Evolutionary conservation across 2,888 invertebrate genomes (phyloP), one percentile per base, ranked within the genome.

Genomic region (Euclidia mi): DNA sequence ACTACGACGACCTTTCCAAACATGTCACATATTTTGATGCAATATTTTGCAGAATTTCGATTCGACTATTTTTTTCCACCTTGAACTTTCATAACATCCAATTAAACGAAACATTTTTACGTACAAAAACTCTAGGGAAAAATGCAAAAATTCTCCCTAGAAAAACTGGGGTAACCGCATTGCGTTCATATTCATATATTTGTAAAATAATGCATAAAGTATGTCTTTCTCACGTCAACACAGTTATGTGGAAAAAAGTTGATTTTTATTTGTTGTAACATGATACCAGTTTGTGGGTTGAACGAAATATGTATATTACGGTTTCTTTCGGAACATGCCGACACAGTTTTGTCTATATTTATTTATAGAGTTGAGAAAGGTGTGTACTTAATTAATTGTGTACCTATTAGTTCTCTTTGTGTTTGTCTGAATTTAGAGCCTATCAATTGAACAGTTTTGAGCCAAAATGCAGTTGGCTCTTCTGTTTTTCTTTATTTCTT

Each of bases 111-210:
- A 15, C 12, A 35, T 15, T 35, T 15, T 15, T 14, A 6, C 34
- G 14, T 12, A 15, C 0, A 35, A 6, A 25, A 6, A 6, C 7
- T 25, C 20, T 25, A 35, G 15, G 29, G 2, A 32, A 17, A 20
- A 18, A 17, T 20, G 11, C 40, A 20, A 11, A 7, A 20, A 20
- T 11, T 12, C 20, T 7, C 1, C 11, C 10, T 3, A 2, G 46
- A 12, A 57, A 66, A 44, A 11, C 2, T 43, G 18, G n/a, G n/a
- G 47, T 34, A 44, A 51, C 51, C 53, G 59, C 72, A 67, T 31
- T 70, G 56, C 64, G 31, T 55, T 48, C 11, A 31, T 51, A 50
- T 62, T 58, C 48, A 53, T 67, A 63, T 59, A 51, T 59, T 59
- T 44, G 15, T 20, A 41, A 71, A 47, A 62, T 63, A 67, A 59